Evolutionary conservation across 2,113 vertebrate genomes (phyloP), one percentile per base, ranked within the genome.

Genomic region (Ailurus styani): DNA sequence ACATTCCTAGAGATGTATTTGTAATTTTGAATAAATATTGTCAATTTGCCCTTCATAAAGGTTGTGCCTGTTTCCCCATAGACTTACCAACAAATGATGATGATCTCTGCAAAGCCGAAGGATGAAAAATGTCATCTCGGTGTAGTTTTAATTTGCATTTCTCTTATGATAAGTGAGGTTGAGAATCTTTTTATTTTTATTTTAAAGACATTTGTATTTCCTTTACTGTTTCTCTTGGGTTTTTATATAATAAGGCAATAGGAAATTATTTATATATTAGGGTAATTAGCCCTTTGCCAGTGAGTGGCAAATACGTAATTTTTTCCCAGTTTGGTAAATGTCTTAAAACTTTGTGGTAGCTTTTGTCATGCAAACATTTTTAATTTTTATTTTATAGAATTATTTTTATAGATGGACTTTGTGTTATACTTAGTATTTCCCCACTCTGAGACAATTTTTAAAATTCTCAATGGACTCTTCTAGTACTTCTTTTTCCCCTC

Each of bases 71-170:
- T 91, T 91, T 85, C 87, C 8, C 45, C 50, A 42, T 40, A 57
- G 6, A 54, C 50, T 88, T 75, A 68, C 34, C 72, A 60, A 82
- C 37, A 89, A 27, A 15, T 42, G 60, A 42, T 42, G n/a, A 31
- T 92, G 54, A 82, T 64, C 20, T 89, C 60, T 91, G 70, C 64
- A 91, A 66, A 95, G 72, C 12, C 21, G 3, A 81, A 95, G n/a
- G 60, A 86, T 54, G 42, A 89, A 86, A 94, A 75, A 87, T 82
- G 29, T 70, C 40, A 47, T 52, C 83, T 78, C 13, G 21, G 17
- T 92, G 25, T 87, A 90, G 52, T 92, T 91, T 70, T 77, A 95
- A 55, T 83, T 89, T 85, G 12, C 23, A 50, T 95, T 92, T 97
- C n/a, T 93, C 57, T 93, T 87, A 79, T 52, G 88, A 50, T 93